Conservation (phyloP, 2,113 vertebrate species). For the Procavia capensis region DNA sequence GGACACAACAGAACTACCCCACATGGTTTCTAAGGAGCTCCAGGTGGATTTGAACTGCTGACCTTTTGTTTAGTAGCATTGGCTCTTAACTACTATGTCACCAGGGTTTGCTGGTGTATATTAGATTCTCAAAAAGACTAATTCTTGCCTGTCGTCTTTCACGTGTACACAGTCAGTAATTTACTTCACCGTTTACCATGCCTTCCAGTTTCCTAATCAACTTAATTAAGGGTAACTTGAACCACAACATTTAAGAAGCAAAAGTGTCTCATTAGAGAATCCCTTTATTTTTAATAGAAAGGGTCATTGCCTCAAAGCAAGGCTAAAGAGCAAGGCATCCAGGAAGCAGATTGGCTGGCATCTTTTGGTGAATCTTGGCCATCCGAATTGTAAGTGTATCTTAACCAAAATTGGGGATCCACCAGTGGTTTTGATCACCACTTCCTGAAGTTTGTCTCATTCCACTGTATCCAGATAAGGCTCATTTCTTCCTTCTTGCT, state of each 20-base stretch:
- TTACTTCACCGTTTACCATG: neutral
- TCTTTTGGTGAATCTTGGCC: neutral
- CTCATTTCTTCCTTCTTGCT: neutral
- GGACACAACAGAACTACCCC: too few species aligned
- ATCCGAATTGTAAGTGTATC: neutral
- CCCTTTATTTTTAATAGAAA: slow-evolving; percentile 19
- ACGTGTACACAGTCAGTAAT: neutral
- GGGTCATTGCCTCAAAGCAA: neutral
- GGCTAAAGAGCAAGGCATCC: neutral
- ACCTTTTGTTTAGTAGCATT: too few species aligned
- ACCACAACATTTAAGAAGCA: slow-evolving; percentile 9
- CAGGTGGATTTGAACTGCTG: too few species aligned
- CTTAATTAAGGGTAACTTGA: neutral
- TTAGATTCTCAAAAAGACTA: neutral
- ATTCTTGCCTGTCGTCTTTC: neutral
- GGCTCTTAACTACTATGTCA: too few species aligned
- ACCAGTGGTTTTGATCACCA: neutral
- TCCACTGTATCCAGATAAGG: neutral
- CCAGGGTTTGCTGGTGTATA: neutral
- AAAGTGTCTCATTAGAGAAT: neutral
- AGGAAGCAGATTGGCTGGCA: neutral
- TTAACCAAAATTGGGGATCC: neutral
- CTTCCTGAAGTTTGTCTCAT: slow-evolving; percentile 11
- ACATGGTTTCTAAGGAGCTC: too few species aligned
- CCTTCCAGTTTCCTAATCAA: neutral